phyloP scores from a whole-genome alignment of 2,797 vertebrate genomes.

The Notamacropus eugenii region DNA sequence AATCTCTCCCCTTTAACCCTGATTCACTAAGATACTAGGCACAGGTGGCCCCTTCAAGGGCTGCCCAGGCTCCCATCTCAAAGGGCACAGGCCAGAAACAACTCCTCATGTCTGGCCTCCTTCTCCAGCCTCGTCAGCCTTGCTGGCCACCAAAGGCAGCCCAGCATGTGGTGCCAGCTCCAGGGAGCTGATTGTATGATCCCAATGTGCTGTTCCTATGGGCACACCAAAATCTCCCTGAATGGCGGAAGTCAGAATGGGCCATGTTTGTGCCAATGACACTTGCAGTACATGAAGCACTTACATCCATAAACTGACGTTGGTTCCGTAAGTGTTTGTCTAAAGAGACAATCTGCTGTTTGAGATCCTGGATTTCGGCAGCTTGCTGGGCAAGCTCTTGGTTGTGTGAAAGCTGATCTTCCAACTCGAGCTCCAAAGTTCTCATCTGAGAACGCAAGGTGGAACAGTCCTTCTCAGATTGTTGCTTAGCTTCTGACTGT shows the following conservation, averaged over 20 bases:
- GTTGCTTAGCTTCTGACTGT: constrained; percentile 91
- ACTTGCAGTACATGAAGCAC: constrained; percentile 5
- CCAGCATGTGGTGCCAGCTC: too few relatives aligned
- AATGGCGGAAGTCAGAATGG: neutral
- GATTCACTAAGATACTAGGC: neutral
- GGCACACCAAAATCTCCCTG: too few relatives aligned
- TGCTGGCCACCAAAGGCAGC: neutral
- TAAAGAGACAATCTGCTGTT: constrained; percentile 91
- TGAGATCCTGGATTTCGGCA: constrained; percentile 88
- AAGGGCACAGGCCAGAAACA: neutral
- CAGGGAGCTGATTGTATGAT: too few relatives aligned
- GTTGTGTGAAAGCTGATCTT: constrained; percentile 91
- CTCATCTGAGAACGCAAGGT: constrained; percentile 89
- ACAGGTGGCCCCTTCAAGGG: neutral
- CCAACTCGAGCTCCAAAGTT: constrained; percentile 91
- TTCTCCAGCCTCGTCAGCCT: neutral
- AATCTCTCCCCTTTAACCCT: neutral
- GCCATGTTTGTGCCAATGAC: neutral
- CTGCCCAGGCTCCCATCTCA: neutral
- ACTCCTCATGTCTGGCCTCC: neutral
- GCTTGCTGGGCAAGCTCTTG: constrained; percentile 87
- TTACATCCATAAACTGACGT: constrained; percentile 96
- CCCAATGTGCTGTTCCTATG: too few relatives aligned
- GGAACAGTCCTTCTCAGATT: constrained; percentile 92
- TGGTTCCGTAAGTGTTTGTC: constrained; percentile 96